Conservation (phyloP, 2,888 invertebrate genomes). For the Adineta ricciae region DNA sequence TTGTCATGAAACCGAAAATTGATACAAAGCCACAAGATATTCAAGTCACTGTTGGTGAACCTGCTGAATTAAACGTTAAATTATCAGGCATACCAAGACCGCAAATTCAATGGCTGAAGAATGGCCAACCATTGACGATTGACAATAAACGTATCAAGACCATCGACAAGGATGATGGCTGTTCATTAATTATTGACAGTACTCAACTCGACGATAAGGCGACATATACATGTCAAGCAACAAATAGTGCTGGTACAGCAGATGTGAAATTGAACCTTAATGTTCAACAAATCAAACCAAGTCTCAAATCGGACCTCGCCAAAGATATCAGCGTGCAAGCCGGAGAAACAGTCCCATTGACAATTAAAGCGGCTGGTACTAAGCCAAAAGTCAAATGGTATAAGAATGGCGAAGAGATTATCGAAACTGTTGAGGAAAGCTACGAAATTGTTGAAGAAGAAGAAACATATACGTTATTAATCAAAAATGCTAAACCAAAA, state of each 20-base stretch:
- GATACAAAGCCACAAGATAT: constrained; percentile 21
- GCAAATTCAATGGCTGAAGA: constrained; percentile 28
- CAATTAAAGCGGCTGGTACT: background rate
- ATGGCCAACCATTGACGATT: background rate
- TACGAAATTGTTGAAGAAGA: constrained; percentile 5
- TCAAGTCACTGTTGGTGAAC: background rate
- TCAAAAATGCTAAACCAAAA: constrained; percentile 9
- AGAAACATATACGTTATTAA: constrained; percentile 25
- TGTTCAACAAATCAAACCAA: constrained; percentile 36
- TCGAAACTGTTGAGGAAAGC: constrained; percentile 7
- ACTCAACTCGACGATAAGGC: constrained; percentile 26
- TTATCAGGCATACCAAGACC: constrained; percentile 27
- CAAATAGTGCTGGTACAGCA: constrained; percentile 45
- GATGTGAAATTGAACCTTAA: constrained; percentile 48
- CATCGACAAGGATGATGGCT: background rate
- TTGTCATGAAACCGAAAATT: constrained; percentile 26
- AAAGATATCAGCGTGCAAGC: background rate
- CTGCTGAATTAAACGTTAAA: constrained; percentile 19
- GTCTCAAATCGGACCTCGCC: background rate
- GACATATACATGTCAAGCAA: constrained; percentile 31
- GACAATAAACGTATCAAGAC: constrained; percentile 19
- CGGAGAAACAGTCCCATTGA: background rate
- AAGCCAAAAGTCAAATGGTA: constrained; percentile 34
- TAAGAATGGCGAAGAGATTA: constrained; percentile 27
- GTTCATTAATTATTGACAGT: constrained; percentile 21